Evolutionary conservation across 2,888 invertebrate species (phyloP).

Genomic region (Pandemis corylana): DNA sequence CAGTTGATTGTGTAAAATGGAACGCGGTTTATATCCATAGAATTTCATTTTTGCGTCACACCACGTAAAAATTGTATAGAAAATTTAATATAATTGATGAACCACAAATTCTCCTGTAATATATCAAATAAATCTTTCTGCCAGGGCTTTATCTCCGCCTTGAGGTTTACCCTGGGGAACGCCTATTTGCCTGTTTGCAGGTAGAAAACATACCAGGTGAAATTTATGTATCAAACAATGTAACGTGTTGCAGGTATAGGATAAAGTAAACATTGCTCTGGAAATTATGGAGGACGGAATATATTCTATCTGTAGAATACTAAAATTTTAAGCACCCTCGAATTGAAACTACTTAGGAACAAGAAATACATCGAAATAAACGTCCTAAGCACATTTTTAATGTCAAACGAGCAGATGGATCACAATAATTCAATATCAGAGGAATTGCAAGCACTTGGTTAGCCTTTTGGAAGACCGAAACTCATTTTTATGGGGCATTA

Average conservation of each 20-base stretch:
- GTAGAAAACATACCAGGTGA: slow-evolving; percentile 30
- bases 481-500: no score
- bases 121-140: slow-evolving; percentile 40
- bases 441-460: no score
- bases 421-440: no score
- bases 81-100: slow-evolving; percentile 38
- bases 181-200: slow-evolving; percentile 38
- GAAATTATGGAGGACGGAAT: slow-evolving; percentile 18
- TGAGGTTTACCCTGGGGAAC: slow-evolving; percentile 35
- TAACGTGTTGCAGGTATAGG: slow-evolving; percentile 26
- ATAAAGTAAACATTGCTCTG: slow-evolving; percentile 10
- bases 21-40: slow-evolving; percentile 1
- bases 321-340: background rate
- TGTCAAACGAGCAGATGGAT: no score
- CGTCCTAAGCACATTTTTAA: no score
- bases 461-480: no score
- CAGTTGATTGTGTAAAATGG: slow-evolving; percentile 3
- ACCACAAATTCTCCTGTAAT: slow-evolving; percentile 30
- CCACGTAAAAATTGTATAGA: slow-evolving; percentile 4
- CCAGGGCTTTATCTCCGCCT: slow-evolving; percentile 28
- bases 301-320: background rate
- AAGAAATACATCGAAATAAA: no score
- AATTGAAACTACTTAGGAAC: no score
- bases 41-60: slow-evolving; percentile 1
- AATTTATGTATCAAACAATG: slow-evolving; percentile 41